Base-by-base conservation (phyloP, 2,113 vertebrate species). In the Romanogobio albipinnatus region DNA sequence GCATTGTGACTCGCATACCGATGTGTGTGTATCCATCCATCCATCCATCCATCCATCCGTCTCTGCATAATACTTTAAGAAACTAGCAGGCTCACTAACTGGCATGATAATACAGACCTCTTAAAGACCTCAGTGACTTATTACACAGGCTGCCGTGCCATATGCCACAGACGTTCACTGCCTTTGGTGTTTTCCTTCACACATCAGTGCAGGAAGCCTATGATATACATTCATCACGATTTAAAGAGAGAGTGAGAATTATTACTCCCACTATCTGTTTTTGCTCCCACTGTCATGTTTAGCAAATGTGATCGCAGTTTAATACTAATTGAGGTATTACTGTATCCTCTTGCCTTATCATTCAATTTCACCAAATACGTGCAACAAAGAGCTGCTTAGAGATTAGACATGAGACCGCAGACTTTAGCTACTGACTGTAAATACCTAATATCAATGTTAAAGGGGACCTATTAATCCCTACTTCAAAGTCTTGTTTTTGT, bases 191-290 rank as follows among this genome's bases (percentile, higher is more conserved):
- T 71, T 58, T 51, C 17, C 17, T 71, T 82, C 29, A 56, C 49
- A 51, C 6, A 39, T 81, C 45, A 81, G 61, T 81, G 45, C 61
- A 71, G 29, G 79, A 45, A 70, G 64, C 26, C 19, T 71, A 24
- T 36, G 10, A 71, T 43, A 71, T 43, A 24, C 49, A 70, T 82
- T 70, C 49, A 82, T 82, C 80, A 71, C 29, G 39, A 66, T 82
- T 5, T 82, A 82, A 71, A 15, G 49, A 82, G 80, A 36, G 64
- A 51, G 64, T 82, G 29, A 36, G 39, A 70, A 71, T 82, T n/a
- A 71, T 82, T n/a, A 82, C 62, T 82, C 62, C 64, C 64, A 6
- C 53, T 59, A 24, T 71, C 49, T 17, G 62, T 58, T 56, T 71
- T 56, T 70, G 64, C 49, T 82, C 49, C 80, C 64, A 17, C 66